Conservation (phyloP, 1,140 invertebrate species). For the Pteromalus puparum region DNA sequence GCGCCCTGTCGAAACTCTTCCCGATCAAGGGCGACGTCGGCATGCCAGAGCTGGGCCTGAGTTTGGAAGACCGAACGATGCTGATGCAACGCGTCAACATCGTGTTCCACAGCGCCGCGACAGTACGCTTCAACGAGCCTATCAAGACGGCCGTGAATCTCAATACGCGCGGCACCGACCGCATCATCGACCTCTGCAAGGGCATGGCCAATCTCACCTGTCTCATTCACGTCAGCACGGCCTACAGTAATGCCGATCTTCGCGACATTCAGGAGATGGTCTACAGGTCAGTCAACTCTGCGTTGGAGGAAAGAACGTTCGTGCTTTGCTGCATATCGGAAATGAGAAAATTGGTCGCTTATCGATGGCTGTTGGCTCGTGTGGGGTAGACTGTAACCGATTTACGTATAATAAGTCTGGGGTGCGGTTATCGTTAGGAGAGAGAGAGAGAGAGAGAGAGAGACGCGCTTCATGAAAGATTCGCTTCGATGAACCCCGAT, state of each 20-base stretch:
- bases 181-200: constrained; percentile 81
- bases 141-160: constrained; percentile 83
- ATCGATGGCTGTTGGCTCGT: too few relatives aligned
- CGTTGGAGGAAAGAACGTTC: too few relatives aligned
- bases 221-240: constrained; percentile 91
- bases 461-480: too few relatives aligned
- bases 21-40: constrained; percentile 86
- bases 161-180: constrained; percentile 82
- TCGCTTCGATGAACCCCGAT: too few relatives aligned
- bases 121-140: constrained; percentile 84
- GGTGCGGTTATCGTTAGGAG: too few relatives aligned
- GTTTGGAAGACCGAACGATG: constrained; percentile 74
- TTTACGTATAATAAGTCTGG: too few relatives aligned
- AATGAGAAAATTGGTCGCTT: too few relatives aligned
- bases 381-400: too few relatives aligned
- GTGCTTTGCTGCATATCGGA: too few relatives aligned
- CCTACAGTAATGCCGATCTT: constrained; percentile 89
- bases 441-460: too few relatives aligned
- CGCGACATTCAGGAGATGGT: constrained; percentile 82
- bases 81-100: constrained; percentile 86
- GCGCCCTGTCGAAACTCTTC: constrained; percentile 83
- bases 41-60: constrained; percentile 79
- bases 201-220: constrained; percentile 83
- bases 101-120: constrained; percentile 96
- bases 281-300: constrained; percentile 75